A percentile compares a stretch with the other conserved stretches of the same genome.
Conservation (phyloP, 2,888 invertebrate genomes). For the Odontocolon sp. region DNA sequence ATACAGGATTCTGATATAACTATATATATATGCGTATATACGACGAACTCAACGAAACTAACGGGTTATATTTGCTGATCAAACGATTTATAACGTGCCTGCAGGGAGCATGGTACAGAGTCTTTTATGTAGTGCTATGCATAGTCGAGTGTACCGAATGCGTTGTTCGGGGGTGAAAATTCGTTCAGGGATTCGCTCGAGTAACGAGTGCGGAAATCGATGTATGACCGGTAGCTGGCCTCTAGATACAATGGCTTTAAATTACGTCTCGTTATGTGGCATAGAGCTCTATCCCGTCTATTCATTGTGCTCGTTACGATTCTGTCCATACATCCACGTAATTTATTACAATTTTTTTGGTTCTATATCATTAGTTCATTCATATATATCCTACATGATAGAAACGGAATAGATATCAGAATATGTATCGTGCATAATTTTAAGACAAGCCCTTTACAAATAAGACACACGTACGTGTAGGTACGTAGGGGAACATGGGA, state of each 20-base stretch:
- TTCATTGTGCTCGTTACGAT: background rate
- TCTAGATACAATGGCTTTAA: background rate
- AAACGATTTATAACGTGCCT: conserved; percentile 52
- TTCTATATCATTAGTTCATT: too few species aligned
- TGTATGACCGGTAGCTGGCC: background rate
- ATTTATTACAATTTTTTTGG: background rate
- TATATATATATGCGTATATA: background rate
- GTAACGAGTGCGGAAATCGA: background rate
- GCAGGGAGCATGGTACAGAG: conserved; percentile 1
- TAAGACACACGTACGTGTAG: too few species aligned
- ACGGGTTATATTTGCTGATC: conserved; percentile 34
- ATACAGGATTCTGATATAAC: background rate
- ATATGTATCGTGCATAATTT: too few species aligned
- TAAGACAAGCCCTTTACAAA: too few species aligned
- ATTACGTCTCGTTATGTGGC: background rate
- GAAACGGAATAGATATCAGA: too few species aligned
- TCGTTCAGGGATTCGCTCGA: conserved; percentile 7
- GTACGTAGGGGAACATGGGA: too few species aligned
- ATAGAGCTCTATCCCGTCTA: background rate
- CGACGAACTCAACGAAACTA: background rate
- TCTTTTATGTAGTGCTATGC: background rate
- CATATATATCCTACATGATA: too few species aligned
- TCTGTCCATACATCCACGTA: background rate
- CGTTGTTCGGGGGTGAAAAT: conserved; percentile 6
- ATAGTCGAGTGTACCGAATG: background rate